phyloP scores from a whole-genome alignment of 2,888 invertebrate species.

The Scrobipalpa atriplicella region DNA sequence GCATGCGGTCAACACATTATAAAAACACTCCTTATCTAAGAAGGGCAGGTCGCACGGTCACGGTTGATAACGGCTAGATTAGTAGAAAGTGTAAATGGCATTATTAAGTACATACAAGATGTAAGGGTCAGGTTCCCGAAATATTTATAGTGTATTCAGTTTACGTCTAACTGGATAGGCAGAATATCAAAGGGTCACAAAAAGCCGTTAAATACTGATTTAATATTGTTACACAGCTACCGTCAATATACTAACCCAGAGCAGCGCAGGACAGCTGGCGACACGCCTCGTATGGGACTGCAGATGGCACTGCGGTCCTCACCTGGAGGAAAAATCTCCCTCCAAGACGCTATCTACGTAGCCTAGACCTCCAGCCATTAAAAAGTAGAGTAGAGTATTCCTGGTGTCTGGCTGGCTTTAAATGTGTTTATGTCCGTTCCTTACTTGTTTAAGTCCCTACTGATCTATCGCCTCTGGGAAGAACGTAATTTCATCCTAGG shows the following conservation, averaged over 20 bases:
- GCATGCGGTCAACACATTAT: neutral
- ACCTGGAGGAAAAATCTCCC: slow-evolving; percentile 36
- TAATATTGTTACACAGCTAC: slow-evolving; percentile 14
- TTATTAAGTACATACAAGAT: too few species aligned
- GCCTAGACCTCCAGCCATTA: neutral
- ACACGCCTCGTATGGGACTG: slow-evolving; percentile 43
- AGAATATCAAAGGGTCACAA: too few species aligned
- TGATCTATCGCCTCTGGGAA: too few species aligned
- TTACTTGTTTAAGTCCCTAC: too few species aligned
- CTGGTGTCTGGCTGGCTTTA: neutral
- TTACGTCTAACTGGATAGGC: too few species aligned
- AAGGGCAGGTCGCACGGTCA: slow-evolving; percentile 1
- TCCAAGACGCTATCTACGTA: slow-evolving; percentile 46
- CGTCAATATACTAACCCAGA: slow-evolving; percentile 36
- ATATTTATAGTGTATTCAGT: too few species aligned
- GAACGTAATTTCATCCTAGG: too few species aligned
- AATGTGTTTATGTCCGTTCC: too few species aligned
- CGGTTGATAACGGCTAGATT: neutral
- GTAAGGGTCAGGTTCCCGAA: too few species aligned
- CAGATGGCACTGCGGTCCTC: slow-evolving; percentile 42
- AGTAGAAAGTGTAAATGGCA: too few species aligned
- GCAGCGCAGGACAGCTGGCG: slow-evolving; percentile 36
- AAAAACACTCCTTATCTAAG: neutral
- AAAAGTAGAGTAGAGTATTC: neutral
- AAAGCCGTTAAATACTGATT: neutral